These are phyloP conservation scores for Mizuhopecten yessoensis DNA, from an alignment of 1,140 invertebrate genomes.

Conservation along the genomic window DNA sequence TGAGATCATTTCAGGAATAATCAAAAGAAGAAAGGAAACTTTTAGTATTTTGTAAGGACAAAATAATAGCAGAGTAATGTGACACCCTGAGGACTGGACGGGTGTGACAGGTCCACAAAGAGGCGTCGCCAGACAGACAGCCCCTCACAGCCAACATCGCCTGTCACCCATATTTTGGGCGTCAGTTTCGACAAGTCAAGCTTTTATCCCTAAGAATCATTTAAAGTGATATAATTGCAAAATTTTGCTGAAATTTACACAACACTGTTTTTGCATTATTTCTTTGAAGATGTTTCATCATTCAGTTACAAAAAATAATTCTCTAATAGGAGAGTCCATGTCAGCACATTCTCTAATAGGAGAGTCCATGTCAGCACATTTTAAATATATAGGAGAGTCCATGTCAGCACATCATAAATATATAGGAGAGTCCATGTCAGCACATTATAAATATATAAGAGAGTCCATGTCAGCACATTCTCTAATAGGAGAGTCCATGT, in stretches of 20 bases:
- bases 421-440: no score
- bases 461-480: no score
- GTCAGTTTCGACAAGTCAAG: background rate
- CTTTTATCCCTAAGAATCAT: background rate
- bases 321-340: no score
- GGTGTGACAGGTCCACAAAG: background rate
- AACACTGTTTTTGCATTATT: background rate
- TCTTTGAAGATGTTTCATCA: background rate
- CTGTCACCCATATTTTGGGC: background rate
- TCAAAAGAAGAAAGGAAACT: background rate
- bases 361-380: no score
- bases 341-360: no score
- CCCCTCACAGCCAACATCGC: background rate
- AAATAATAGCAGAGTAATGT: background rate
- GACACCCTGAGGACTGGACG: constrained; percentile 19
- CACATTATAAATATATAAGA: no score
- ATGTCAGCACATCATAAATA: no score
- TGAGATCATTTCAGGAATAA: background rate
- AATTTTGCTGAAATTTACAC: constrained; percentile 4
- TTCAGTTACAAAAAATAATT: background rate
- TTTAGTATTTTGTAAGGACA: constrained; percentile 14
- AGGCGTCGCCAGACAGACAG: background rate
- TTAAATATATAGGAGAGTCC: no score
- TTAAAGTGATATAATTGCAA: constrained; percentile 26
- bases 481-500: no score